Conservation (phyloP, 1,140 invertebrate species). For the Branchinecta lindahli region DNA sequence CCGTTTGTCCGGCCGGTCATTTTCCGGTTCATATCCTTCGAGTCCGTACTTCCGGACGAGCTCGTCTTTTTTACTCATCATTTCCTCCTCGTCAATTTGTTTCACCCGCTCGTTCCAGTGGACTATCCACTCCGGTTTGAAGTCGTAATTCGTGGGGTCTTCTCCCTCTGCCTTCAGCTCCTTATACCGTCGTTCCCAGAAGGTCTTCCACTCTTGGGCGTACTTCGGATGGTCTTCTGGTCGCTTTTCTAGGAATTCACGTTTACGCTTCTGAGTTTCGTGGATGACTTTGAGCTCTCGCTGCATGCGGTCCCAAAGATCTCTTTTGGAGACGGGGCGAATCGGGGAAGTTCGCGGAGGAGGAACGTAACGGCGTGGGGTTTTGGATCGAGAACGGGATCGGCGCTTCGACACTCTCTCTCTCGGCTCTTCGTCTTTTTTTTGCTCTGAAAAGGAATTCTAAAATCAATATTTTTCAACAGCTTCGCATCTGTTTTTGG, state of each 20-base stretch:
- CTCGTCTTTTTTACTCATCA: constrained; percentile 40
- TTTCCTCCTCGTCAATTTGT: constrained; percentile 50
- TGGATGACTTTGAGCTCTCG: background rate
- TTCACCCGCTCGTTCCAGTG: constrained; percentile 64
- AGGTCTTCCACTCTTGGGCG: constrained; percentile 69
- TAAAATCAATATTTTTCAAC: no score
- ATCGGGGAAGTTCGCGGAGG: background rate
- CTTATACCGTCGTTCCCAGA: constrained; percentile 63
- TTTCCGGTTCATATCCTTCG: constrained; percentile 25
- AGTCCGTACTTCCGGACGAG: constrained; percentile 32
- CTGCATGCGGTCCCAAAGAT: background rate
- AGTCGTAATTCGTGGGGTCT: constrained; percentile 59
- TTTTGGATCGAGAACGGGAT: background rate
- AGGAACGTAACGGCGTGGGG: background rate
- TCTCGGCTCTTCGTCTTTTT: no score
- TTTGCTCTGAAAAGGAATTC: no score
- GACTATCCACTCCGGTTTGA: constrained; percentile 68
- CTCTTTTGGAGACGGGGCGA: background rate
- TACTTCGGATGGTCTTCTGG: constrained; percentile 71
- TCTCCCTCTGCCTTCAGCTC: constrained; percentile 55
- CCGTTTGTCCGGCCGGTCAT: background rate
- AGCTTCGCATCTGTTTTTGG: no score
- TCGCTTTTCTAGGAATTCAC: constrained; percentile 58
- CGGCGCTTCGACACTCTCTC: background rate
- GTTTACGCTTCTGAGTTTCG: constrained; percentile 32